phyloP scores from a whole-genome alignment of 2,888 invertebrate genomes.

The Schizaphis graminum region DNA sequence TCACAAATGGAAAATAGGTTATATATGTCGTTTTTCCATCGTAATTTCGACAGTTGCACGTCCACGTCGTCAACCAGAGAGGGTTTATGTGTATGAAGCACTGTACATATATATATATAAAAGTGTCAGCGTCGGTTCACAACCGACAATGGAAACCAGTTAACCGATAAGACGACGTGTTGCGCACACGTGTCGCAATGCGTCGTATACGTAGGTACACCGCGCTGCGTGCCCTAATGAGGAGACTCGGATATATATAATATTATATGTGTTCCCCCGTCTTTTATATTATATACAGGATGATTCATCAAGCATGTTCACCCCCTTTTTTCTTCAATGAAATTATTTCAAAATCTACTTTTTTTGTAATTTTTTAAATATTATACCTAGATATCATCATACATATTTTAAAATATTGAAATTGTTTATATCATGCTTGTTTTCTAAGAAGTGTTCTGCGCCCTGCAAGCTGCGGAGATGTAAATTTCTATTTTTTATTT shows the following conservation, averaged over 20 bases:
- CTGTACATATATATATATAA: not conserved
- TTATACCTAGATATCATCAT: no score
- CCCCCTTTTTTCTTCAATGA: no score
- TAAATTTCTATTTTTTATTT: no score
- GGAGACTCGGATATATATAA: constrained; percentile 38
- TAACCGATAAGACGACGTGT: constrained; percentile 55
- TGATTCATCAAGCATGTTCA: no score
- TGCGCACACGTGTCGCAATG: constrained; percentile 32
- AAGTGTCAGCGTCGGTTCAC: constrained; percentile 5
- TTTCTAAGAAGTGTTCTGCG: no score
- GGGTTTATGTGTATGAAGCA: not conserved
- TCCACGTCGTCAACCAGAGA: not conserved
- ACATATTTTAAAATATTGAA: no score
- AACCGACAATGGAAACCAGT: constrained; percentile 61
- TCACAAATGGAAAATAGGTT: not conserved
- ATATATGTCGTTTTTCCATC: not conserved
- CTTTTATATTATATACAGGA: not conserved
- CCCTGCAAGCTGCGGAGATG: no score
- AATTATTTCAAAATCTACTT: no score
- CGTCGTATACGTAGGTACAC: not conserved
- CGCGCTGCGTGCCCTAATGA: constrained; percentile 46
- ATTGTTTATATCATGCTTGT: no score
- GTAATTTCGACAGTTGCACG: not conserved
- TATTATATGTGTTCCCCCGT: not conserved
- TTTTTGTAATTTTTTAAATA: no score